Evolutionary conservation across 1,140 invertebrate species (phyloP), one percentile per base, ranked within the genome.

Genomic region (Ips typographus): DNA sequence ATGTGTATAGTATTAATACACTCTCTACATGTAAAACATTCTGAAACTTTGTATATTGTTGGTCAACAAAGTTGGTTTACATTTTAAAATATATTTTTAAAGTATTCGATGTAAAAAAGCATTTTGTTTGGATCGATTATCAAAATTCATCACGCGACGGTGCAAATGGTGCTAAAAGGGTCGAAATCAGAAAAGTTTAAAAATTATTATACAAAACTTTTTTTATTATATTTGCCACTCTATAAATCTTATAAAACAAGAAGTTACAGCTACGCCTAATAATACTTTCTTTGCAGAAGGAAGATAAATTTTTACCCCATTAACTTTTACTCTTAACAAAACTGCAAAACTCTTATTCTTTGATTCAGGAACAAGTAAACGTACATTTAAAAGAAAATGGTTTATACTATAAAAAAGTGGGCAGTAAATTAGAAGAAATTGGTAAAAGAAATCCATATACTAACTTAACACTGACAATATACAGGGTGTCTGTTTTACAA

Each of bases 181-280:
- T n/a, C 4, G 4, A 47, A 5, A 5, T 47, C n/a, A 4, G 44
- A 47, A 47, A 47, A 43, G 22, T 2, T 40, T n/a, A 36, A 47
- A 2, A 8, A 22, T 36, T 63, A 56, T 67, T 41, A 55, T 68
- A 68, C 66, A 68, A 68, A 68, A 68, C 43, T 39, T 68, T 61
- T 62, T 43, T 68, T 68, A 68, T 68, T 59, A 59, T 36, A 55
- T 55, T 5, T 47, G n/a, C 44, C 66, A 63, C 66, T 68, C 58
- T 68, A 68, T 68, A 68, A 68, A 62, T 63, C 51, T 68, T 68
- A 68, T 61, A 68, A 68, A 68, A 37, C 44, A 61, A 59, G 40
- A 41, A 57, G 41, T 55, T 57, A 56, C 47, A 56, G 52, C 55
- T 68, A 68, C 40, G 43, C 42, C 44, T 55, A 62, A 62, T 62